phyloP scores from a whole-genome alignment of 2,888 invertebrate species.

The Alloplasta piceator region DNA sequence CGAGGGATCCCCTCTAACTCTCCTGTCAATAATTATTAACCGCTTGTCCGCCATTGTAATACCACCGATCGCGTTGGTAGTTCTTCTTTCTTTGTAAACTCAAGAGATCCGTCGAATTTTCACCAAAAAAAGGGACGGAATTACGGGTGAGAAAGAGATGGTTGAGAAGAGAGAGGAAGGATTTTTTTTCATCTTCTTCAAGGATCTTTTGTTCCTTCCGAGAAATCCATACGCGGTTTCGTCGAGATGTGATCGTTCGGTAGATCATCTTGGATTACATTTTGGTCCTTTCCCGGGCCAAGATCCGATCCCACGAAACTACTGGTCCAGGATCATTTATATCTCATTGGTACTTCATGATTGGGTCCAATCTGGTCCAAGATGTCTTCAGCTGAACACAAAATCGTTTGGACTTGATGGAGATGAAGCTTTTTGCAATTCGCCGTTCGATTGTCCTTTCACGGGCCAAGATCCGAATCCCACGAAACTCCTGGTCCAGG shows the following conservation, averaged over 20 bases:
- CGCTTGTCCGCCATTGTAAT: slow-evolving; percentile 8
- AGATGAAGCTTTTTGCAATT: too few relatives aligned
- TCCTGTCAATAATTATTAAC: slow-evolving; percentile 57
- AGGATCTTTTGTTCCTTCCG: neutral
- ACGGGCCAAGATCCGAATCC: too few relatives aligned
- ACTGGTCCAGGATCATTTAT: too few relatives aligned
- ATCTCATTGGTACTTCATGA: too few relatives aligned
- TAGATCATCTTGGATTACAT: neutral
- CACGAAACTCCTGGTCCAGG: too few relatives aligned
- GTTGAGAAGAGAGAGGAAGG: neutral
- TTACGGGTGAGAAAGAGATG: too few relatives aligned
- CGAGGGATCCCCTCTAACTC: slow-evolving; percentile 29
- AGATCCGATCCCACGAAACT: neutral
- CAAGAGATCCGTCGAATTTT: neutral
- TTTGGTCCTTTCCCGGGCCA: neutral
- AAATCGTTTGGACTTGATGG: too few relatives aligned
- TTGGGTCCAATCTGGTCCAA: too few relatives aligned
- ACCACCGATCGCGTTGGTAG: neutral
- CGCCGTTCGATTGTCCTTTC: too few relatives aligned
- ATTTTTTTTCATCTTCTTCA: neutral
- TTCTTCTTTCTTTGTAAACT: neutral
- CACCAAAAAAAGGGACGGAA: neutral
- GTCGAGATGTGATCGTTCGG: neutral
- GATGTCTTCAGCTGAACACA: too few relatives aligned
- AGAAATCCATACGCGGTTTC: neutral